These are phyloP conservation scores for Trigoniulus corallinus DNA, from an alignment of 1,140 invertebrate species.

Conservation along the genomic window DNA sequence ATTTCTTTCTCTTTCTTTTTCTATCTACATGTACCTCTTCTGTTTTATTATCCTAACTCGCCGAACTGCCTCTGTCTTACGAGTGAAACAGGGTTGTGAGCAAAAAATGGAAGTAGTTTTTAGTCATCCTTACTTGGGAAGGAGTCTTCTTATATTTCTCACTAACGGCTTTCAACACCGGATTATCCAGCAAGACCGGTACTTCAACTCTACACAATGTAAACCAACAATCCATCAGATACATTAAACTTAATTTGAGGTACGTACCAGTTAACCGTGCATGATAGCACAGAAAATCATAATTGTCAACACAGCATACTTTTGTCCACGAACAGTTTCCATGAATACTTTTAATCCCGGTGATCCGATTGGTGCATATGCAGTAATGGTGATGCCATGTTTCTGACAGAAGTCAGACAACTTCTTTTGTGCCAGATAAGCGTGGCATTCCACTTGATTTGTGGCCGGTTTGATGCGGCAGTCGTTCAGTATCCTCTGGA, in stretches of 20 bases:
- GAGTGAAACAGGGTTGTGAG: too few relatives aligned
- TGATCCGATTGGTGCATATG: not conserved
- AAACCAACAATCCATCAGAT: too few relatives aligned
- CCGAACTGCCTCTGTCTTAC: too few relatives aligned
- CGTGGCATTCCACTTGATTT: slow-evolving; percentile 18
- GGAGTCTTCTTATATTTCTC: slow-evolving; percentile 45
- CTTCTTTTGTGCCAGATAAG: slow-evolving; percentile 19
- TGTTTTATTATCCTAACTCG: too few relatives aligned
- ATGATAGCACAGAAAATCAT: slow-evolving; percentile 11
- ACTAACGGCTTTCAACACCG: slow-evolving; percentile 47
- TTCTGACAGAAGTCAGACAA: slow-evolving; percentile 19
- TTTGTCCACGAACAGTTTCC: not conserved
- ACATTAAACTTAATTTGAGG: too few relatives aligned
- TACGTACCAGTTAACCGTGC: too few relatives aligned
- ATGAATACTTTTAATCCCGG: not conserved
- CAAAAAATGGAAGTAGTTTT: too few relatives aligned
- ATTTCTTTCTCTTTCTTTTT: too few relatives aligned
- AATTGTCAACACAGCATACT: not conserved
- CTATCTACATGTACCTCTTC: too few relatives aligned
- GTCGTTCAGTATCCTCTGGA: slow-evolving; percentile 38
- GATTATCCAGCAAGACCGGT: slow-evolving; percentile 35
- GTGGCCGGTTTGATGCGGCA: slow-evolving; percentile 40
- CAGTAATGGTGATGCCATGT: slow-evolving; percentile 7
- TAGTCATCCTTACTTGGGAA: slow-evolving; percentile 40
- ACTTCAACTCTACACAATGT: not conserved